Evolutionary conservation across 2,888 invertebrate species (phyloP), one percentile per base, ranked within the genome.

Genomic region (Orthosia incerta): DNA sequence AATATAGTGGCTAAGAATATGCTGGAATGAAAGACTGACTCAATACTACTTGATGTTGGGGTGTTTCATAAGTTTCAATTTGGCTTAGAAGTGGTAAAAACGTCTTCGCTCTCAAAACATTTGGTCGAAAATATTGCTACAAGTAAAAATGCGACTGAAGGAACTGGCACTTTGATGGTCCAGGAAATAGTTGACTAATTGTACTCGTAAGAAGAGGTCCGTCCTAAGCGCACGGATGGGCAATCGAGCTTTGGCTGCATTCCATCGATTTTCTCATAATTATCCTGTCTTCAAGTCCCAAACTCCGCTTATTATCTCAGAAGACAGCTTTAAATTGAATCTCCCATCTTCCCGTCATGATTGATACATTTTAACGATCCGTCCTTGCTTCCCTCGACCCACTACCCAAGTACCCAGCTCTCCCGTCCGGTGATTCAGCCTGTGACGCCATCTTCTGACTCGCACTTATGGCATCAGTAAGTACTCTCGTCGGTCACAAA

Each of bases 401-500:
- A 77, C 46, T 50, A 4, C 9, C 20, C 12, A 51, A 46, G 76
- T 76, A 26, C 4, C 16, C 16, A 57, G 20, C 57, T 61, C 31
- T 11, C 31, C 4, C 50, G 16, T 45, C 55, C 48, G 45, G 45
- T 72, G 83, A 79, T 71, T 79, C 74, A 68, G 51, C 2, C n/a
- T 3, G 26, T 74, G 74, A 59, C 70, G 69, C 83, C 80, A 60
- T 16, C 7, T 5, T 48, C 51, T 20, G 39, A 62, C 1, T 51
- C 16, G 18, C 26, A 61, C 26, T 46, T 48, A 16, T 3, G n/a
- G 23, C 5, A 56, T 66, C 50, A 59, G 5, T 55, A 20, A 59
- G 59, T 75, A 57, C 18, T 62, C 45, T 48, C 23, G 39, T 48
- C 45, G 4, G 23, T 13, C 18, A 50, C 20, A 23, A 79, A 79